phyloP scores from a whole-genome alignment of 2,113 vertebrate genomes.

The Catharus fuscescens region DNA sequence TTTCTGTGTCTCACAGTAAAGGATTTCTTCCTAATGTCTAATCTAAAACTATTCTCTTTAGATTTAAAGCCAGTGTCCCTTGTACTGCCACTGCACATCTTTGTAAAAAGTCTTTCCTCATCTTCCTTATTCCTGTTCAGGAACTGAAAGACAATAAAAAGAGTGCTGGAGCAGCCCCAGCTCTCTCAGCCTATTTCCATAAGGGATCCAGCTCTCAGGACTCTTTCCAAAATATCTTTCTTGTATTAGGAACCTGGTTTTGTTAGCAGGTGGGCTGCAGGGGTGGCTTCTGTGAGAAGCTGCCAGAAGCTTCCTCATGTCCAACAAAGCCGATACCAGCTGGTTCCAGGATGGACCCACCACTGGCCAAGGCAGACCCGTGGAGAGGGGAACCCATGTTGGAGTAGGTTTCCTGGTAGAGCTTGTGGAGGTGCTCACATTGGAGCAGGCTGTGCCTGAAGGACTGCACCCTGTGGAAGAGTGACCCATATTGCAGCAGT shows the following conservation, averaged over 20 bases:
- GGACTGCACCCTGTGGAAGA: background rate
- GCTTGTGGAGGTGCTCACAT: accelerated
- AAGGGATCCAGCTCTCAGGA: background rate
- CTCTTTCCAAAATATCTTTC: background rate
- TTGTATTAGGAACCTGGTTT: background rate
- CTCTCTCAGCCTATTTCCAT: background rate
- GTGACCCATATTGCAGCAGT: background rate
- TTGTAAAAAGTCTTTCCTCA: background rate
- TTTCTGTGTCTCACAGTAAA: background rate
- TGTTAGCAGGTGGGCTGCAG: background rate
- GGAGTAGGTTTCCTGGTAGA: background rate
- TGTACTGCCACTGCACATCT: background rate
- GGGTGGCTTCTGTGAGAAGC: background rate
- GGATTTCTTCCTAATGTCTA: background rate
- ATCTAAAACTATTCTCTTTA: background rate
- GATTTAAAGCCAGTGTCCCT: background rate
- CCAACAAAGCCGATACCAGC: background rate
- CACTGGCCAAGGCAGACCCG: background rate
- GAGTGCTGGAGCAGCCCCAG: background rate
- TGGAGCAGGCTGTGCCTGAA: background rate
- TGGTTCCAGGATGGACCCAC: background rate
- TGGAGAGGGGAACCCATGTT: background rate
- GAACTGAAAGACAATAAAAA: background rate
- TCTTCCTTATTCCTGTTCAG: background rate
- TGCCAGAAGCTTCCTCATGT: background rate